Evolutionary conservation across 2,888 invertebrate genomes (phyloP).

Genomic region (Microchrysa polita): DNA sequence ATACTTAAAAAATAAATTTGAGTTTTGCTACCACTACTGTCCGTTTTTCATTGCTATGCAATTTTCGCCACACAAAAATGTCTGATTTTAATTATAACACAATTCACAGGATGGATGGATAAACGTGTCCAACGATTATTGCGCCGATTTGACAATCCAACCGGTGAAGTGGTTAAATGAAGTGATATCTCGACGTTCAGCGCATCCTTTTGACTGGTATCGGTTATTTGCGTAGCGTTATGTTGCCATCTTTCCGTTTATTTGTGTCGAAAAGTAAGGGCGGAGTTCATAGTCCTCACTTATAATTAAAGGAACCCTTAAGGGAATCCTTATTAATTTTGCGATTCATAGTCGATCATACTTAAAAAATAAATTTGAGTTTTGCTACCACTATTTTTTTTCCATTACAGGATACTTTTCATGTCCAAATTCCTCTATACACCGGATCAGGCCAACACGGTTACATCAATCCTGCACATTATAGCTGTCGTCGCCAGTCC

Average conservation of each 20-base stretch:
- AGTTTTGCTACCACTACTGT: too few species aligned
- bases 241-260: constrained; percentile 95
- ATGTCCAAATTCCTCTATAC: constrained; percentile 80
- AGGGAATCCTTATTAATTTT: neutral
- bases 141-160: constrained; percentile 71
- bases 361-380: too few species aligned
- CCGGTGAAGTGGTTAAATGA: constrained; percentile 73
- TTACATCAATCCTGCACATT: constrained; percentile 86
- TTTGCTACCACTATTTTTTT: too few species aligned
- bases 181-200: constrained; percentile 84
- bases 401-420: constrained; percentile 80
- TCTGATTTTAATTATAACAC: too few species aligned
- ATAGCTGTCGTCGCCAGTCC: constrained; percentile 89
- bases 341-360: too few species aligned
- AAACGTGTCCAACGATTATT: constrained; percentile 83
- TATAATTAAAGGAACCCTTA: neutral
- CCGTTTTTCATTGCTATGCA: too few species aligned
- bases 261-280: constrained; percentile 92
- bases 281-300: too few species aligned
- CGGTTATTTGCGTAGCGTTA: constrained; percentile 90
- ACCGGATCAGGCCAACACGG: constrained; percentile 80
- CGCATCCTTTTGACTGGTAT: constrained; percentile 89
- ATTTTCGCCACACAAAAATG: too few species aligned
- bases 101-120: constrained; percentile 78
- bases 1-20: too few species aligned